Conservation (phyloP, 2,113 vertebrate species). For the Anseranas semipalmata region DNA sequence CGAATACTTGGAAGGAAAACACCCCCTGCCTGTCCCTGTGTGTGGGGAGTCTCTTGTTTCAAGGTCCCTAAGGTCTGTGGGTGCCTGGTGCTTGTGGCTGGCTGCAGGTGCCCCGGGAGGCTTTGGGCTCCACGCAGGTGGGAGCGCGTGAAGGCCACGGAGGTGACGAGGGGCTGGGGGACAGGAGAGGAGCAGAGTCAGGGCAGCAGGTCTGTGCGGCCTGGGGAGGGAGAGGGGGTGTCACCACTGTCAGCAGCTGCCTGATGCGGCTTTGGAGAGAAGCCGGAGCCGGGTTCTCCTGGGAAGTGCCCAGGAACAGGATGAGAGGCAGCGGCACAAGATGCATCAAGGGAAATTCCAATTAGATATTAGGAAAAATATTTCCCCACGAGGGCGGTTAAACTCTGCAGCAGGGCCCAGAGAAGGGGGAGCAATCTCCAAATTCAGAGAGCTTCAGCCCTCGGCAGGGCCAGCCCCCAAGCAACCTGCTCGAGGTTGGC, state of each 20-base stretch:
- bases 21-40: not conserved
- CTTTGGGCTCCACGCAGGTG: not conserved
- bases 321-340: not conserved
- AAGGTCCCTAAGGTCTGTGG: not conserved
- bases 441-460: not conserved
- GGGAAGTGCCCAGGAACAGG: not conserved
- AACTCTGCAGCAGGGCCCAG: not conserved
- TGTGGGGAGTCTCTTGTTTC: not conserved
- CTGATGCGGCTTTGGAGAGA: not conserved
- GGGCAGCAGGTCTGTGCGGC: not conserved
- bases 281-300: not conserved
- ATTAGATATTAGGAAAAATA: not conserved
- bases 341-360: not conserved
- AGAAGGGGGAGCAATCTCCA: not conserved
- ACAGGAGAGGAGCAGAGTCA: not conserved
- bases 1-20: not conserved
- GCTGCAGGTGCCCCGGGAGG: not conserved
- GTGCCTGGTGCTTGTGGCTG: not conserved
- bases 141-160: not conserved
- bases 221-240: not conserved
- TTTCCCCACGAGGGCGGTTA: not conserved
- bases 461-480: not conserved
- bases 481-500: not conserved
- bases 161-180: not conserved
- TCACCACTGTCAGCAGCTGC: not conserved